These are phyloP conservation scores for Hapalemur alaotrensis DNA, from an alignment of 2,797 vertebrate species.

Conservation along the genomic window DNA sequence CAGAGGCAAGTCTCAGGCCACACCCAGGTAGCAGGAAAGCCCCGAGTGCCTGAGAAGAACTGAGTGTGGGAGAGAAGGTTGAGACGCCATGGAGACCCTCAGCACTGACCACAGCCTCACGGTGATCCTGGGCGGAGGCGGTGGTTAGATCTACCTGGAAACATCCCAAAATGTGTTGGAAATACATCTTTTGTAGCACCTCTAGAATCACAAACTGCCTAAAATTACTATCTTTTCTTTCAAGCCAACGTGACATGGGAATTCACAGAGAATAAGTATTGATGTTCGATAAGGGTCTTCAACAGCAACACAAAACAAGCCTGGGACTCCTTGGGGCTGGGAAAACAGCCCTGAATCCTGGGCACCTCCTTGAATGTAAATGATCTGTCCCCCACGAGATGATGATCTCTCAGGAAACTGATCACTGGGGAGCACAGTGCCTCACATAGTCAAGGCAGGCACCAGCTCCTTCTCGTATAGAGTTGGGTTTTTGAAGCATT, in stretches of 20 bases:
- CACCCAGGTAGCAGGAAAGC: neutral
- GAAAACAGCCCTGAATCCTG: neutral
- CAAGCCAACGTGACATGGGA: neutral
- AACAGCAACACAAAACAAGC: neutral
- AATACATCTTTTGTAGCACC: neutral
- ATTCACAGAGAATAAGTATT: neutral
- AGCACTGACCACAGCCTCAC: neutral
- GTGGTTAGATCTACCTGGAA: neutral
- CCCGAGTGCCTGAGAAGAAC: neutral
- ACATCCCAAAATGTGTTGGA: neutral
- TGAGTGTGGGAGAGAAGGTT: too few relatives aligned
- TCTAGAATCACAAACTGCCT: neutral
- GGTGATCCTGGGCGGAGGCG: neutral
- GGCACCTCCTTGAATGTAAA: neutral
- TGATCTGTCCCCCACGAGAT: neutral
- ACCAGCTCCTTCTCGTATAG: neutral
- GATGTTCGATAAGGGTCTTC: neutral
- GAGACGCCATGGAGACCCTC: neutral
- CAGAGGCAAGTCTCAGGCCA: neutral
- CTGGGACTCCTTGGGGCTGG: neutral
- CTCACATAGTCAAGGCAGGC: neutral
- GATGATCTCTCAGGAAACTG: conserved; percentile 24
- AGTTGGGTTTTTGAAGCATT: neutral
- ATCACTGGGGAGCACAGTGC: neutral
- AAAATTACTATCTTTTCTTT: neutral